These are phyloP conservation scores for Chondrilla cf. caribensis DNA, from an alignment of 37 sponge, comb jelly and placozoan species.

Conservation along the genomic window DNA sequence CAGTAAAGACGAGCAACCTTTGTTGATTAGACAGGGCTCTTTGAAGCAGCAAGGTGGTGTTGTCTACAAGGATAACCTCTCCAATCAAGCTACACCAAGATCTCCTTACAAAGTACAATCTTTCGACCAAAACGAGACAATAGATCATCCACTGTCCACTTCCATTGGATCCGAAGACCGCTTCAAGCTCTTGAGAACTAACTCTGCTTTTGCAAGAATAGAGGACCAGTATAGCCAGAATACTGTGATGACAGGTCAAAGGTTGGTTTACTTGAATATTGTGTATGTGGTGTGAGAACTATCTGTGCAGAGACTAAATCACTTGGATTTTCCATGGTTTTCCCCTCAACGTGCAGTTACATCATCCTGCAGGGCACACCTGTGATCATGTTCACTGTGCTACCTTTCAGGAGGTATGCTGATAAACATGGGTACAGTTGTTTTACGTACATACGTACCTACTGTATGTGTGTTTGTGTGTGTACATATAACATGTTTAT, in stretches of 20 bases:
- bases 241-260: no score
- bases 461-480: no score
- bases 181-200: no score
- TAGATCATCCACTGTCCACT: neutral
- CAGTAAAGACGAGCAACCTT: neutral
- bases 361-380: neutral
- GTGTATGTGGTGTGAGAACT: no score
- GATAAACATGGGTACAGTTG: neutral
- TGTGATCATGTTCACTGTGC: neutral
- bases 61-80: neutral
- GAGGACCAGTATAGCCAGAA: no score
- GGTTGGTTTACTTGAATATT: no score
- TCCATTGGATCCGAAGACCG: no score
- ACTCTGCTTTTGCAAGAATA: no score
- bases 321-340: no score
- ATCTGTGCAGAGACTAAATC: no score
- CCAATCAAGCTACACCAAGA: neutral
- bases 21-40: neutral
- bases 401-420: neutral
- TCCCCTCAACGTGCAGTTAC: neutral
- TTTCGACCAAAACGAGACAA: neutral
- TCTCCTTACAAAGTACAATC: conserved; percentile 3
- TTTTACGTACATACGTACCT: no score
- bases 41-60: neutral
- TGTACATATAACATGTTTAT: no score